Base-by-base conservation (phyloP, 2,113 vertebrate genomes). In the Austrofundulus limnaeus region DNA sequence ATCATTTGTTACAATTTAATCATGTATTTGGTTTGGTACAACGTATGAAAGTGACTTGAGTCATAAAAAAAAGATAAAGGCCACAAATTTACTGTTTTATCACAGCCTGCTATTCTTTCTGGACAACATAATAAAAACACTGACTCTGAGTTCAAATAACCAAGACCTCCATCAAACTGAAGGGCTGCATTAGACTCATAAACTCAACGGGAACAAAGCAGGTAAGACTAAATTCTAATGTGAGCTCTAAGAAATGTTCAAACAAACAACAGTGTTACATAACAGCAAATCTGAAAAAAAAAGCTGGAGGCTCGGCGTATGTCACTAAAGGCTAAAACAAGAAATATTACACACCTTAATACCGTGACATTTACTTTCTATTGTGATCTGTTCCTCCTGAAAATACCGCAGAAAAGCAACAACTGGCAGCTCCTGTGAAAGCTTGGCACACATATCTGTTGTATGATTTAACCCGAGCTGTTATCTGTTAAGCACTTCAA, bases 281-380 rank as follows among this genome's bases (percentile, higher is more conserved):
- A 25, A n/a, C 37, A 12, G 15, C 34, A 50, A 42, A 46, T 55
- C 17, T 25, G 34, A 65, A 1, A 54, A 0, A 47, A 65, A 41
- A 2, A 47, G 31, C 41, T 41, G 34, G 55, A 67, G 53, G 16
- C 48, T 66, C 12, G 19, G 15, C 16, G 24, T 55, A 28, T 34
- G 42, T 23, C 38, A 16, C 43, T 0, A 20, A 53, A 53, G 49
- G 49, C 15, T 28, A 17, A 10, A 34, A 41, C 25, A 39, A 55
- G 14, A 62, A 20, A 15, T 10, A 16, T 41, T 24, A 11, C 52
- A 11, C 41, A 16, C n/a, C 5, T 8, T n/a, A 17, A 34, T 16
- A 14, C 21, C 41, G 14, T 62, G 1, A 56, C 14, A 47, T 46
- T 28, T 41, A 46, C 5, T 20, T 2, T 15, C 17, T 5, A 3